phyloP scores from a whole-genome alignment of 2,888 invertebrate species.

The Hartigia nigra region DNA sequence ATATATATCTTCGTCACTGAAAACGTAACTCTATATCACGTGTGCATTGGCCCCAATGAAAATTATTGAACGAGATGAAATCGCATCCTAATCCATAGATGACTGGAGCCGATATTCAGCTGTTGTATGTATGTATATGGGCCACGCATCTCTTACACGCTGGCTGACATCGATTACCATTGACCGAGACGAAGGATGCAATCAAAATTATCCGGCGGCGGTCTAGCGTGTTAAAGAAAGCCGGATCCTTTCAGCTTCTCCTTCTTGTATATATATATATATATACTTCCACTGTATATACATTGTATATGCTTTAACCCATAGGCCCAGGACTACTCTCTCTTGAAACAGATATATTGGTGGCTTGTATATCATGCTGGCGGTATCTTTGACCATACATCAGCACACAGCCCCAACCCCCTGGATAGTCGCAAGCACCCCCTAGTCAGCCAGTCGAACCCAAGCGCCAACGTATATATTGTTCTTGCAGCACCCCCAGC shows the following conservation, averaged over 20 bases:
- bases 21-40: background rate
- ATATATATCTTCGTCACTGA: background rate
- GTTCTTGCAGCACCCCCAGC: conserved; percentile 19
- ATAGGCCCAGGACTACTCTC: background rate
- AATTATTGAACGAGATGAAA: conserved; percentile 1
- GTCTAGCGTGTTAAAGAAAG: conserved; percentile 9
- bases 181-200: conserved; percentile 16
- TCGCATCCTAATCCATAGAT: conserved; percentile 5
- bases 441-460: conserved; percentile 3
- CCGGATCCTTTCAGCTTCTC: background rate
- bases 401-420: conserved; percentile 31
- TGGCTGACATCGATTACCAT: conserved; percentile 20
- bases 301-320: background rate
- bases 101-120: background rate
- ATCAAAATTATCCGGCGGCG: conserved; percentile 9
- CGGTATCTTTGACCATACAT: conserved; percentile 42
- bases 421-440: conserved; percentile 9
- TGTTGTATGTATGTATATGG: background rate
- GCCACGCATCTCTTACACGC: background rate
- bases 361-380: conserved; percentile 19
- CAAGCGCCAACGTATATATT: background rate
- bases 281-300: background rate
- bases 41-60: background rate
- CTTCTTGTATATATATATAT: background rate
- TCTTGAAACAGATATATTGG: conserved; percentile 23